phyloP scores from a whole-genome alignment of 2,113 vertebrate species.

The Carassius carassius region DNA sequence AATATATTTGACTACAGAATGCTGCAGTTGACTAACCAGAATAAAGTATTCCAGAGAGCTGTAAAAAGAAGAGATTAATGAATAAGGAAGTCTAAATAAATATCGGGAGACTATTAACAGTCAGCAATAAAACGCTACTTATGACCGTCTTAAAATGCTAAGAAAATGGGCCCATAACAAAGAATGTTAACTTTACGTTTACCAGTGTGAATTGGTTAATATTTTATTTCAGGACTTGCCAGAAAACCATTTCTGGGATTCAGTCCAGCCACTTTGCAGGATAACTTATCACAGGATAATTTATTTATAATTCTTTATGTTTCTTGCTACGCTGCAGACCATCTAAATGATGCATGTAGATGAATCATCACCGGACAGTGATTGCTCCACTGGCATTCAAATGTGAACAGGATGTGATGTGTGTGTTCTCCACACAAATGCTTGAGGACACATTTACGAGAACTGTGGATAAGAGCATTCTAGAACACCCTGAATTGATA shows the following conservation, averaged over 20 bases:
- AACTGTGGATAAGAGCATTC: slow-evolving; percentile 14
- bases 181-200: background rate
- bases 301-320: slow-evolving; percentile 43
- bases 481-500: background rate
- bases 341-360: background rate
- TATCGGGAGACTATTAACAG: background rate
- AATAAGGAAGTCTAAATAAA: background rate
- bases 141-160: background rate
- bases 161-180: too few relatives aligned
- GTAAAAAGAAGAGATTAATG: background rate
- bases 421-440: background rate
- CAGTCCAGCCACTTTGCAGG: background rate
- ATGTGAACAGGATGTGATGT: background rate
- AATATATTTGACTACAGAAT: background rate
- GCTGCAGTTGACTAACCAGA: background rate
- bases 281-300: background rate
- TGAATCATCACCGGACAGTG: background rate
- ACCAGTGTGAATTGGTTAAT: background rate
- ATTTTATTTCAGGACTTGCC: slow-evolving; percentile 42
- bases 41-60: background rate
- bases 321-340: background rate
- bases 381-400: background rate
- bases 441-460: background rate
- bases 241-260: slow-evolving; percentile 37
- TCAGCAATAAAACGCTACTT: too few relatives aligned